A percentile compares a stretch with the other conserved stretches of the same genome.
These are phyloP conservation scores for Orius laevigatus DNA, from an alignment of 1,140 invertebrate species.

Conservation along the genomic window DNA sequence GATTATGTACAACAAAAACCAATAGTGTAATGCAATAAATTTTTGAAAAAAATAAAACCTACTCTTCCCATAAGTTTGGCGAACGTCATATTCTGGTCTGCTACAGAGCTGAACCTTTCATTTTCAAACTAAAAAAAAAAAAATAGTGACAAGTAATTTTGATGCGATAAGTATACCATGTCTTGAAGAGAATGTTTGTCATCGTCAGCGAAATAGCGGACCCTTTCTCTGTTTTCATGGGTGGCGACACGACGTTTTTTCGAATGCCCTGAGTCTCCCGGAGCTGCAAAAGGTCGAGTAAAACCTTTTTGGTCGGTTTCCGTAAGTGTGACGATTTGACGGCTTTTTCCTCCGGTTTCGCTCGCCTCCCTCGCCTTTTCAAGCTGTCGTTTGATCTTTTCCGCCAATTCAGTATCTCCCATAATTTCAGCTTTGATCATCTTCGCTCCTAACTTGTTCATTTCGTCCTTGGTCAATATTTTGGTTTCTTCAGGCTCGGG, in stretches of 20 bases:
- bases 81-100: constrained; percentile 70
- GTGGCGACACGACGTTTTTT: constrained; percentile 47
- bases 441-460: constrained; percentile 76
- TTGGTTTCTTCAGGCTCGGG: constrained; percentile 21
- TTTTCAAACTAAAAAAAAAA: constrained; percentile 55
- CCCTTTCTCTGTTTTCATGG: constrained; percentile 51
- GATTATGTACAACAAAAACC: no score
- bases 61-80: constrained; percentile 52
- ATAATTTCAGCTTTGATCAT: constrained; percentile 81
- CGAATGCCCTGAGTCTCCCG: constrained; percentile 24
- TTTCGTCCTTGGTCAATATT: constrained; percentile 51
- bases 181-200: constrained; percentile 71
- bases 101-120: constrained; percentile 67
- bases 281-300: constrained; percentile 20
- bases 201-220: constrained; percentile 79
- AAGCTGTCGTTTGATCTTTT: constrained; percentile 56
- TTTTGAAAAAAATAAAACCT: constrained; percentile 19
- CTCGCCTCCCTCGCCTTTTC: constrained; percentile 41
- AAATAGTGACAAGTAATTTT: constrained; percentile 8
- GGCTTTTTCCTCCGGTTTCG: constrained; percentile 25
- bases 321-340: constrained; percentile 50
- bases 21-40: constrained; percentile 8
- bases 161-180: constrained; percentile 57
- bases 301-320: constrained; percentile 48
- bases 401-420: constrained; percentile 53